Evolutionary conservation across 2,797 vertebrate genomes (phyloP), one percentile per base, ranked within the genome.

Genomic region (Poecilia picta): DNA sequence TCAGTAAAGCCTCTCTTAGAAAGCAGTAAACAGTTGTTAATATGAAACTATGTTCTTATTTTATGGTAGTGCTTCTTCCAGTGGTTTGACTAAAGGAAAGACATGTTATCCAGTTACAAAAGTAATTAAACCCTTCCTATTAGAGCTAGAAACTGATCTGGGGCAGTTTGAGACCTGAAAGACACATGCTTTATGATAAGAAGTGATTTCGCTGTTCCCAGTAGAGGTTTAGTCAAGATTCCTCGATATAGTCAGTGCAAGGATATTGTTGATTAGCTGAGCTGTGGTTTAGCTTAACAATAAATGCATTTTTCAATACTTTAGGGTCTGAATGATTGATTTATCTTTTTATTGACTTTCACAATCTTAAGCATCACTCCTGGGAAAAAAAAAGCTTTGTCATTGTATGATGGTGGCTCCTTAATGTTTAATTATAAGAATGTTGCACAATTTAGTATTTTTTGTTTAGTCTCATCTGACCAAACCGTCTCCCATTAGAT

Each of bases 231-330:
- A 36, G 36, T 25, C 36, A 68, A 68, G 64, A 41, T 68, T 41
- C 41, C 10, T 36, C 47, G n/a, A 12, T 72, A 80, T 74, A 80
- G 51, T 78, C 74, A 82, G 85, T 85, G 81, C 70, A 81, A 87
- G 91, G 83, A 89, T 79, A 86, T 84, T 88, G 89, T 91, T 81
- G 88, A 88, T 87, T 84, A 79, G 78, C 84, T 91, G 89, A 89
- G 81, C 80, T 87, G 84, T 87, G 83, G 88, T 84, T 91, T 75
- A 83, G 88, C 82, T 82, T 85, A 71, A 90, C 83, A 89, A 87
- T 88, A 72, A 57, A 8, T 41, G 4, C 36, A 2, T 8, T 90
- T 91, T 82, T 93, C 83, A 88, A 93, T 91, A 92, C 83, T 76
- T 16, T 23, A 41, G 36, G 74, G 82, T 83, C 86, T 88, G 89